phyloP scores from a whole-genome alignment of 1,140 invertebrate species.

The Metopolophium dirhodum region DNA sequence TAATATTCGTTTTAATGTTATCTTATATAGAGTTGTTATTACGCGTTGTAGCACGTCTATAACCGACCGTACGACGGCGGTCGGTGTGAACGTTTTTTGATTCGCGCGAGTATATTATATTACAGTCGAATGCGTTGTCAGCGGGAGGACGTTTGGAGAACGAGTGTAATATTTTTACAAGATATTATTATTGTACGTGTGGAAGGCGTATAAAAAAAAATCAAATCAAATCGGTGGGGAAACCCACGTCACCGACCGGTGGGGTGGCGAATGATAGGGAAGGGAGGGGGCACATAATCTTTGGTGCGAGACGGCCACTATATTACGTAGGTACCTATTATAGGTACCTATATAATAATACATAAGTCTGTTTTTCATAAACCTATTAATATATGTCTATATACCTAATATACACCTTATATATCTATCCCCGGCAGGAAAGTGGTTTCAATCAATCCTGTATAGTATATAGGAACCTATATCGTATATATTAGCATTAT shows the following conservation, averaged over 20 bases:
- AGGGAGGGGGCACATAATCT: neutral
- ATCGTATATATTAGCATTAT: neutral
- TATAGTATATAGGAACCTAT: neutral
- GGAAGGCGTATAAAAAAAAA: neutral
- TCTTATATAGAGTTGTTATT: neutral
- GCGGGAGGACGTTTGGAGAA: neutral
- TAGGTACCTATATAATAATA: neutral
- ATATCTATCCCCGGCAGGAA: neutral
- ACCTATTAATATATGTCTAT: too few species aligned
- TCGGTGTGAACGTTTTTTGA: neutral
- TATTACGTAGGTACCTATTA: neutral
- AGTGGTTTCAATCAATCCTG: neutral
- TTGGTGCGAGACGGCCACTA: neutral
- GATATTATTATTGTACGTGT: neutral
- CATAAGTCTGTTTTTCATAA: neutral
- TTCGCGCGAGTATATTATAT: neutral
- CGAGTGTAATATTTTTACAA: neutral
- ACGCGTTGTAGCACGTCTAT: neutral
- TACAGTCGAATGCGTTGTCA: too few species aligned
- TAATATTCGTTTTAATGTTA: too few species aligned
- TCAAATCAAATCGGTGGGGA: neutral
- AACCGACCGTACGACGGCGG: neutral
- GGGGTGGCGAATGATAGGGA: neutral
- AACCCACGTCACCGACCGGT: neutral
- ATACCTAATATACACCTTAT: too few species aligned